These are phyloP conservation scores for Caenorhabditis wallacei DNA, from an alignment of 2,888 invertebrate genomes.

Conservation along the genomic window DNA sequence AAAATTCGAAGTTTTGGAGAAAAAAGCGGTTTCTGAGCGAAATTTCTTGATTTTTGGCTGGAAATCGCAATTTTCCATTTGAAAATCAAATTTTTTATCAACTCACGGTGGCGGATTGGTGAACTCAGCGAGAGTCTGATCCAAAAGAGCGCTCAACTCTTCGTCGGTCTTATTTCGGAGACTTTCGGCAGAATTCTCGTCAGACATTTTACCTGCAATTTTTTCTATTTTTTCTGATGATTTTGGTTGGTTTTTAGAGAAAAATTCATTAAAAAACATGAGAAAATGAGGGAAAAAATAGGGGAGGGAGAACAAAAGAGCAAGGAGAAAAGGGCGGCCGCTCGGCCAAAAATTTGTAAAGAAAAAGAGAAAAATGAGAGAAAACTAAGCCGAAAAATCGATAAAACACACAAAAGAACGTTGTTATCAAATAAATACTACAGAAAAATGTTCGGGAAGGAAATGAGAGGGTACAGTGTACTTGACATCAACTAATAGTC, in stretches of 20 bases:
- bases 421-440: slow-evolving; percentile 46
- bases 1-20: too few relatives aligned
- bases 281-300: slow-evolving; percentile 8
- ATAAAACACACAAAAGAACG: slow-evolving; percentile 46
- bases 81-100: background rate
- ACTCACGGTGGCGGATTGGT: slow-evolving; percentile 54
- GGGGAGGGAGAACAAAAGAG: background rate
- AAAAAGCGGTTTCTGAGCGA: too few relatives aligned
- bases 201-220: slow-evolving; percentile 60
- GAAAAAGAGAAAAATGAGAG: slow-evolving; percentile 3
- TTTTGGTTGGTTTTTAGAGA: background rate
- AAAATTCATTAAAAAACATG: background rate
- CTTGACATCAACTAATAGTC: background rate
- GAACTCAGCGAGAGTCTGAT: slow-evolving; percentile 65
- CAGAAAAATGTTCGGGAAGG: slow-evolving; percentile 4
- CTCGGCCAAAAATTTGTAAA: too few relatives aligned
- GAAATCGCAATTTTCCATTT: too few relatives aligned
- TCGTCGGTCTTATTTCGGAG: slow-evolving; percentile 50
- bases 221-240: background rate
- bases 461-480: slow-evolving; percentile 38
- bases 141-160: slow-evolving; percentile 65
- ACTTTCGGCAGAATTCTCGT: slow-evolving; percentile 16
- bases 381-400: slow-evolving; percentile 21
- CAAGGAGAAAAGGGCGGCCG: slow-evolving; percentile 5
- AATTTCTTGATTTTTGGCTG: too few relatives aligned